Conservation (phyloP, 2,888 invertebrate genomes). For the Torymus tubicola region DNA sequence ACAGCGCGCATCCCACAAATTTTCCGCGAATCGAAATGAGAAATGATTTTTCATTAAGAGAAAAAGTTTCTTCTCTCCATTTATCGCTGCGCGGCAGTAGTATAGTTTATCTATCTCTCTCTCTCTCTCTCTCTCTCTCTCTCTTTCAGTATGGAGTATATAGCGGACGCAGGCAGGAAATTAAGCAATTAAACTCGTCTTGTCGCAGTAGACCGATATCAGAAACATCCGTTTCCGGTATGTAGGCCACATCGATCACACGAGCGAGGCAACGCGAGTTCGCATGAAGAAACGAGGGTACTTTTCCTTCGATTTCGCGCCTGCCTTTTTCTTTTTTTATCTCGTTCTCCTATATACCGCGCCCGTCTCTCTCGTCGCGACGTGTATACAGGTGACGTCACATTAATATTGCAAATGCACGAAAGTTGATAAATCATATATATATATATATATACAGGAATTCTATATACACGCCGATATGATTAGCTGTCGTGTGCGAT, state of each 20-base stretch:
- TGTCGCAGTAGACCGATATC: constrained; percentile 13
- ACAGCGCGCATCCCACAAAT: neutral
- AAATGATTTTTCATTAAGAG: constrained; percentile 43
- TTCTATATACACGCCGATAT: too few relatives aligned
- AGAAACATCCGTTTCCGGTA: constrained; percentile 38
- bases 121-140: neutral
- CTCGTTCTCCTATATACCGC: too few relatives aligned
- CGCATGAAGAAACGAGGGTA: constrained; percentile 2
- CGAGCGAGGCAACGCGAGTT: too few relatives aligned
- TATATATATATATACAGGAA: too few relatives aligned
- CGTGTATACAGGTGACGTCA: too few relatives aligned
- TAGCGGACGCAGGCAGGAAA: constrained; percentile 15
- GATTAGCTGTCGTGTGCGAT: too few relatives aligned
- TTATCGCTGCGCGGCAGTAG: too few relatives aligned
- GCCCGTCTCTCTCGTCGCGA: too few relatives aligned
- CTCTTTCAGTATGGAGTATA: neutral
- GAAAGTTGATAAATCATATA: too few relatives aligned
- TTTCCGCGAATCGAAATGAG: constrained; percentile 15
- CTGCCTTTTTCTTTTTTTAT: too few relatives aligned
- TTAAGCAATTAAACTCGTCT: constrained; percentile 47
- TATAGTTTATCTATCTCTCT: neutral
- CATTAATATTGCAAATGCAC: too few relatives aligned
- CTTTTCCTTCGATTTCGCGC: neutral
- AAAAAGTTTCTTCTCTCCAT: neutral
- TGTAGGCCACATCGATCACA: constrained; percentile 1